Base-by-base conservation (phyloP, 2,888 invertebrate species). In the Tipula lateralis region DNA sequence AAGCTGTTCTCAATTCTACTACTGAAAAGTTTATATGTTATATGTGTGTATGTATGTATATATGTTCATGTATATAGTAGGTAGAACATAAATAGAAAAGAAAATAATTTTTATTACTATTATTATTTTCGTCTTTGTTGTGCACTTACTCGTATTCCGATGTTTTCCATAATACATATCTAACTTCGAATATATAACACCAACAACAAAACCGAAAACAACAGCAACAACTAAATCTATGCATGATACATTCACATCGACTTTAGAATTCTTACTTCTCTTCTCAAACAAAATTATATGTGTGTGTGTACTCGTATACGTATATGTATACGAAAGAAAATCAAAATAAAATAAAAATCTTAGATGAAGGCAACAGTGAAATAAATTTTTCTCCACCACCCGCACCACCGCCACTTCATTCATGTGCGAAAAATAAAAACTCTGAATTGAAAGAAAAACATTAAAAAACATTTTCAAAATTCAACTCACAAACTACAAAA, bases 401-500 rank as follows among this genome's bases (percentile, higher is more conserved):
- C 66, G 66, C 66, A 66, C 66, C 24, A 66, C 24, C 66, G 1
- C 66, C 24, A 66, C 66, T 66, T 66, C 66, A 66, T 66, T 66
- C 66, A 66, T 66, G 66, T 66, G 66, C 66, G 66, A 66, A 66
- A 66, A 66, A 66, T 66, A 66, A 24, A 66, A 66, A 66, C 66
- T 66, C 66, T 66, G 66, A 66, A 66, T 66, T 66, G 66, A 66
- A 66, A 66, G 66, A 66, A 66, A 66, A 66, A 66, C 66, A 66
- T 66, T 66, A 66, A 66, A 66, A 66, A 66, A 66, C 66, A 66
- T 66, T 66, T 66, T 66, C 66, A 66, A 66, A 66, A 66, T 66
- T 66, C 66, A 66, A 66, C 66, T 66, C 66, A 66, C 66, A 66
- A 66, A 66, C 66, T 66, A 66, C 66, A 66, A 24, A 66, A 66